Evolutionary conservation across 1,140 invertebrate genomes (phyloP).

Genomic region (Pectinophora gossypiella): DNA sequence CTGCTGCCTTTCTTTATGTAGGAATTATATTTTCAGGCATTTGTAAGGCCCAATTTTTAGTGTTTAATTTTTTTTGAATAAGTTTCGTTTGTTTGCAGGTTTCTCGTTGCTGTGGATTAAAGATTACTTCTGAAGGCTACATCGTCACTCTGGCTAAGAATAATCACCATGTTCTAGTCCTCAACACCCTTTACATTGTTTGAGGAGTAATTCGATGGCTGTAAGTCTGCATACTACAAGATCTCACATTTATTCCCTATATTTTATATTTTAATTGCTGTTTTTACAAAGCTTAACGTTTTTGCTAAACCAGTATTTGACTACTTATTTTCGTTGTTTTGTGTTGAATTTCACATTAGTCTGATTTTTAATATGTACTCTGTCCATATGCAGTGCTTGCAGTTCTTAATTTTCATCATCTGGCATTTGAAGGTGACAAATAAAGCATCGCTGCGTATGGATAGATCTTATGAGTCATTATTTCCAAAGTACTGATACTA

Average conservation of each 20-base stretch:
- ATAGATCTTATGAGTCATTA: conserved; percentile 46
- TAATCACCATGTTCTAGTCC: conserved; percentile 97
- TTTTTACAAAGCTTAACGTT: conserved; percentile 73
- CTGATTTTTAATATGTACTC: conserved; percentile 38
- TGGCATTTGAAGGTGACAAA: conserved; percentile 39
- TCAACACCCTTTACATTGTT: conserved; percentile 96
- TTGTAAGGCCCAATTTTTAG: too few species aligned
- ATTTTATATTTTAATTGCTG: conserved; percentile 72
- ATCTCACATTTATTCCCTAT: conserved; percentile 75
- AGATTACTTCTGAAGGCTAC: conserved; percentile 97
- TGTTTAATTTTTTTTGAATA: too few species aligned
- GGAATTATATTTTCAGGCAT: too few species aligned
- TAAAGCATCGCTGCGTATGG: conserved; percentile 49
- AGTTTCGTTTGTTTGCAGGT: conserved; percentile 82
- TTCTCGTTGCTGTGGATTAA: conserved; percentile 96
- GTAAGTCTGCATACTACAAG: conserved; percentile 74
- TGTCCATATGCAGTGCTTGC: conserved; percentile 51
- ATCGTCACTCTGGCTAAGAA: conserved; percentile 98
- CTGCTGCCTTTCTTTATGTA: too few species aligned
- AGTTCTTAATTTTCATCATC: conserved; percentile 29
- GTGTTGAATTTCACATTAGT: conserved; percentile 70
- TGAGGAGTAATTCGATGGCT: conserved; percentile 77
- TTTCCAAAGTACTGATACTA: conserved; percentile 72
- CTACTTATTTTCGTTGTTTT: conserved; percentile 68
- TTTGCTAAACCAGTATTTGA: conserved; percentile 75